Evolutionary conservation across 2,113 vertebrate genomes (phyloP).

Genomic region (Penelope pileata): DNA sequence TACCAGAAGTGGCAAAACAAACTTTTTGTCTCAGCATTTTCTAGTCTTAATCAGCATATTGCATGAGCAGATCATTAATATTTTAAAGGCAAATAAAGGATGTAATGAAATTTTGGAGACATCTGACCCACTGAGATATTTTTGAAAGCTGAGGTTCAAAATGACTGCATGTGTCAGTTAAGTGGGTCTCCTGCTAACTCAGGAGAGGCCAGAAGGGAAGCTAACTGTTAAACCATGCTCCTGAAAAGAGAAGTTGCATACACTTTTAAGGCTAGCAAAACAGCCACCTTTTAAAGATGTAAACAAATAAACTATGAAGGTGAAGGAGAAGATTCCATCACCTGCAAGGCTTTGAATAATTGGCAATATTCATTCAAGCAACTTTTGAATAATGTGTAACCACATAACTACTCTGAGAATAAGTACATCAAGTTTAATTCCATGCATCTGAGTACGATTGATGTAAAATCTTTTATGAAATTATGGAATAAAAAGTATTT

Average conservation of each 20-base stretch:
- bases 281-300: background rate
- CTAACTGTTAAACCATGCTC: background rate
- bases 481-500: conserved; percentile 9
- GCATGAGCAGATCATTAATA: conserved; percentile 47
- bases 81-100: conserved; percentile 69
- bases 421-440: conserved; percentile 42
- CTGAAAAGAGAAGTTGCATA: background rate
- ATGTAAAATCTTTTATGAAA: background rate
- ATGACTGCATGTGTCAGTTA: conserved; percentile 28
- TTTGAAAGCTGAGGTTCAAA: conserved; percentile 54
- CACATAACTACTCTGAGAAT: conserved; percentile 25
- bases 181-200: conserved; percentile 35
- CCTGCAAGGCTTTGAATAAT: conserved; percentile 10
- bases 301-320: background rate
- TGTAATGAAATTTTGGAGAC: conserved; percentile 54
- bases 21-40: conserved; percentile 47
- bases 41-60: conserved; percentile 54
- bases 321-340: background rate
- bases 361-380: background rate
- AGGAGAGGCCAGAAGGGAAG: conserved; percentile 23
- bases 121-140: conserved; percentile 63
- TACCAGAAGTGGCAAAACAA: background rate
- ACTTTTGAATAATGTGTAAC: background rate
- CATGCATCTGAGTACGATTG: background rate
- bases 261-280: conserved; percentile 28